Conservation (phyloP, 2,797 vertebrate species). For the Pantherophis alleghaniensis region DNA sequence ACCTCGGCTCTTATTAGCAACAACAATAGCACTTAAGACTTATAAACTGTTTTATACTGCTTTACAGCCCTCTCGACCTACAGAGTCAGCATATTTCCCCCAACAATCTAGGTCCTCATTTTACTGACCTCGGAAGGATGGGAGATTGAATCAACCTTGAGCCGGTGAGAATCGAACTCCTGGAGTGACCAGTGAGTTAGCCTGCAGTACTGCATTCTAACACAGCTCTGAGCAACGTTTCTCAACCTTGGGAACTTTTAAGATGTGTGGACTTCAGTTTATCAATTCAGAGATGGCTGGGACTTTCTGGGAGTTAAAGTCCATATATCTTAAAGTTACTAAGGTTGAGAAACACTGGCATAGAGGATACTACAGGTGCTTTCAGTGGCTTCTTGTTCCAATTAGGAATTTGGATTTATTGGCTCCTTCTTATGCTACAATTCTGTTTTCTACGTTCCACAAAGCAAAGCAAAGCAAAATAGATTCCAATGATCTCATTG, state of each 20-base stretch:
- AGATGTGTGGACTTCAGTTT: neutral
- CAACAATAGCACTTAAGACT: no score
- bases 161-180: no score
- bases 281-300: neutral
- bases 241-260: neutral
- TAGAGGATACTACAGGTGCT: neutral
- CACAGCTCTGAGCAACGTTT: neutral
- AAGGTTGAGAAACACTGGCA: neutral
- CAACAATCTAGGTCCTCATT: no score
- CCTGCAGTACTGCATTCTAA: no score
- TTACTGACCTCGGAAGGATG: no score
- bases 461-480: neutral
- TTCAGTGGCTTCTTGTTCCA: neutral
- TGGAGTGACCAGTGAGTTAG: no score
- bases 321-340: neutral
- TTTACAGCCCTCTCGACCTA: no score
- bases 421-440: neutral
- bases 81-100: no score
- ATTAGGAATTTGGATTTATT: neutral
- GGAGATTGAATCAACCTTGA: no score
- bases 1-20: neutral
- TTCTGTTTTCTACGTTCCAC: neutral
- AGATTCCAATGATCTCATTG: neutral
- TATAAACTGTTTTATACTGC: no score
- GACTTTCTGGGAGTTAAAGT: neutral